These are phyloP conservation scores for Germaria angustata DNA, from an alignment of 2,888 invertebrate genomes.

Conservation along the genomic window DNA sequence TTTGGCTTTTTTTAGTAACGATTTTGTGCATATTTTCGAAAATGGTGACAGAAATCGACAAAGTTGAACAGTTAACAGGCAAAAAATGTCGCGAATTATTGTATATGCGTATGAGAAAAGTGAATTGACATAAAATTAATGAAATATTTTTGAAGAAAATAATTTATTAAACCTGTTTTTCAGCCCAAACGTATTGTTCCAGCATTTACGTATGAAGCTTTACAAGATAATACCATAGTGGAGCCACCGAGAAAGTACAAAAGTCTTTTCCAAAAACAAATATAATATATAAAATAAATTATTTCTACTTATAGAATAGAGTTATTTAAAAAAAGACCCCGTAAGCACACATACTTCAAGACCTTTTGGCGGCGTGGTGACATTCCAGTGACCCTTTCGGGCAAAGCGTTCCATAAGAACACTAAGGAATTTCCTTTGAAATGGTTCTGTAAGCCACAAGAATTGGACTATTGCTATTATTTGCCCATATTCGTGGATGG, in stretches of 20 bases:
- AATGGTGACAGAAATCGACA: slow-evolving; percentile 42
- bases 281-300: background rate
- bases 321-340: slow-evolving; percentile 73
- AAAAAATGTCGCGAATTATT: slow-evolving; percentile 69
- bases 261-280: slow-evolving; percentile 26
- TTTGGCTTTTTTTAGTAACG: slow-evolving; percentile 30
- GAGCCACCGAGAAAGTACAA: slow-evolving; percentile 76
- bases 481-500: slow-evolving; percentile 97
- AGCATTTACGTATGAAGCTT: slow-evolving; percentile 77
- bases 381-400: slow-evolving; percentile 76
- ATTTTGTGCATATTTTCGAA: slow-evolving; percentile 17
- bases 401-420: slow-evolving; percentile 69
- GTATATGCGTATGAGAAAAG: slow-evolving; percentile 68
- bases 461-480: slow-evolving; percentile 94
- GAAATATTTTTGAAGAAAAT: background rate
- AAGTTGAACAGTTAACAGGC: slow-evolving; percentile 60
- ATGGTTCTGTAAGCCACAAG: slow-evolving; percentile 76
- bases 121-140: slow-evolving; percentile 48
- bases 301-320: slow-evolving; percentile 71
- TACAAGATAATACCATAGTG: slow-evolving; percentile 77
- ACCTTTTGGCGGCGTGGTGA: slow-evolving; percentile 78
- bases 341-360: slow-evolving; percentile 77
- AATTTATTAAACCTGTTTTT: background rate
- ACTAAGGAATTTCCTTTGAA: slow-evolving; percentile 74
- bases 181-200: slow-evolving; percentile 75